Base-by-base conservation (phyloP, 2,888 invertebrate genomes). In the Ophonus ardosiacus region DNA sequence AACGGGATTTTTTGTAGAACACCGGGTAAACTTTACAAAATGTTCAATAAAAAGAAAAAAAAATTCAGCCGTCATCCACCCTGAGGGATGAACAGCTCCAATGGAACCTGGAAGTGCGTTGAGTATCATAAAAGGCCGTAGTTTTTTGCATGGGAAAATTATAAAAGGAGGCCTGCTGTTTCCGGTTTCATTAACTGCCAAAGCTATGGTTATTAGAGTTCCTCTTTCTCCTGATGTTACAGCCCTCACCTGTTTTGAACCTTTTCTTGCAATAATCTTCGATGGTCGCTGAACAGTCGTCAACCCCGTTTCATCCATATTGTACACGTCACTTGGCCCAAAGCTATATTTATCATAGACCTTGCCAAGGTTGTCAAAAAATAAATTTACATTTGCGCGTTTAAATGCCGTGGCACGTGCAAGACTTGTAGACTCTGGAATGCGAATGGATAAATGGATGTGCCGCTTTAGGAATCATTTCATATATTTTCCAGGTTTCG, bases 211-310 rank as follows among this genome's bases (percentile, higher is more conserved):
- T 0, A 89, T 87, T 57, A 89, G 43, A 7, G 87, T 86, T 17
- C 88, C 88, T 51, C 88, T 81, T 87, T 90, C 89, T 15, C 86
- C 88, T 10, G 89, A 89, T 15, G 89, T 89, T 4, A 89, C 43
- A 8, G 86, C 68, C 10, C 89, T 89, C 10, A 90, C 87, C 85
- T 90, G 89, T 80, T 88, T 89, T 4, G 83, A 63, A 10, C 89
- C 90, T 86, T 87, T 88, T 61, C 85, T 86, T 8, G 89, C 90
- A 78, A 90, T 71, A n/a, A 91, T 86, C 85, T 86, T 86, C 31
- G 86, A 76, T n/a, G 90, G 89, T 61, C 86, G 87, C 63, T 89
- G 88, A 0, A 90, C 89, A 7, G 89, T 90, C 31, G 85, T 86
- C 38, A 86, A 57, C 24, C 86, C 86, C 18, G 86, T 86, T 76